Evolutionary conservation across 2,113 vertebrate genomes (phyloP).

Genomic region (Platysteira castanea): DNA sequence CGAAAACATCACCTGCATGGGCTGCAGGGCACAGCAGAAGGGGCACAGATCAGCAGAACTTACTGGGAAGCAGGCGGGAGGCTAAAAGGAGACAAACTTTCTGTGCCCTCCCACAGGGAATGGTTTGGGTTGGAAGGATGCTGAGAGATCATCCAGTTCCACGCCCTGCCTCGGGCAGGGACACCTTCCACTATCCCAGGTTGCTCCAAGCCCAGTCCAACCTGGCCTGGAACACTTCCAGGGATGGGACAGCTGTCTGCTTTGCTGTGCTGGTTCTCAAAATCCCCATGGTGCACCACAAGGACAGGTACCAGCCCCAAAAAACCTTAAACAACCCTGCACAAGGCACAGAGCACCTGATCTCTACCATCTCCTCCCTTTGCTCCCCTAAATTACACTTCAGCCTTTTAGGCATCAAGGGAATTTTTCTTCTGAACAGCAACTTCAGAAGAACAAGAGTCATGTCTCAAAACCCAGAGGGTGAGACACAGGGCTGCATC

Average conservation of each 20-base stretch:
- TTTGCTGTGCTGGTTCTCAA: background rate
- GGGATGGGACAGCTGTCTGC: background rate
- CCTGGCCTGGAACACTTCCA: background rate
- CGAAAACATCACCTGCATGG: conserved; percentile 96
- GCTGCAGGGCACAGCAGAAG: conserved; percentile 67
- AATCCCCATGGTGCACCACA: rapidly evolving
- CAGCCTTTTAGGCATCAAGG: background rate
- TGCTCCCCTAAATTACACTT: background rate
- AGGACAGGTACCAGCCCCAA: too few species aligned
- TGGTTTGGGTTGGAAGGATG: background rate
- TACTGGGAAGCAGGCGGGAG: rapidly evolving
- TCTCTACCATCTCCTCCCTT: background rate
- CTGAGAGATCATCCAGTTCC: background rate
- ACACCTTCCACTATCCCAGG: background rate
- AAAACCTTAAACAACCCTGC: background rate
- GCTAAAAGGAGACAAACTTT: background rate
- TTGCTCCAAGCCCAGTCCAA: background rate
- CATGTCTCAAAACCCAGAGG: background rate
- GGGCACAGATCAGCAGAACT: background rate
- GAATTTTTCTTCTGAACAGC: background rate
- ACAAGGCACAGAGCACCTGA: background rate
- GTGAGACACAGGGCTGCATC: background rate
- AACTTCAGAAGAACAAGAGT: background rate
- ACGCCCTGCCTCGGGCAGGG: background rate
- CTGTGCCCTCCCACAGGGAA: background rate